Base-by-base conservation (phyloP, 2,797 vertebrate genomes). In the Halcyon badia region DNA sequence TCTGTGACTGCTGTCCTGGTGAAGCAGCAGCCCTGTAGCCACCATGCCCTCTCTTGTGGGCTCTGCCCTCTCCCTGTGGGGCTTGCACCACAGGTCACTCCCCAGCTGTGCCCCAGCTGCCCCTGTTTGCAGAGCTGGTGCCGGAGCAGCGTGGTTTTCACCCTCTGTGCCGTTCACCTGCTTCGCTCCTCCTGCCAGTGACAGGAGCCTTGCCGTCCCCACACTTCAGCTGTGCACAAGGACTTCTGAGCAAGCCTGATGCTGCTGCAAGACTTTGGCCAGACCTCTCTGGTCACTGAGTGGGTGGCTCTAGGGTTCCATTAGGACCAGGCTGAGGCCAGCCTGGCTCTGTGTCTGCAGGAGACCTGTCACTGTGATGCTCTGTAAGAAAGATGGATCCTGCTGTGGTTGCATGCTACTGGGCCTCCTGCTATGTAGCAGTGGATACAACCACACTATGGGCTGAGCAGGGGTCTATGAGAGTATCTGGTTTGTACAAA, bases 161-260 rank as follows among this genome's bases (percentile, higher is more conserved):
- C 52, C 79, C 69, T 49, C 72, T 14, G 52, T 88, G 89, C 65
- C 37, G 0, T 93, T 97, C 73, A 92, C 94, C 92, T 49, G 37
- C 33, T 33, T 61, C 2, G 10, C 44, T 78, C 46, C 64, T 70
- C 26, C 35, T 28, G 73, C 60, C 60, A 8, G 48, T 3, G 69
- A 31, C 5, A 6, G 60, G 39, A 83, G 35, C 37, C 0, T 0
- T 12, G n/a, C 24, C 82, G 72, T 64, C 52, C n/a, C 26, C 52
- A 2, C 0, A 0, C 46, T 52, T 19, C 0, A 3, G 35, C 72
- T 26, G 39, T 42, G 41, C 19, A 4, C 37, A 20, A 8, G 61
- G 44, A 57, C 33, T 49, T 69, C 49, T 44, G 44, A 73, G 41
- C 33, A 37, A 64, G 39, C 10, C 18, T 24, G 22, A 2, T 5